Evolutionary conservation across 2,888 invertebrate genomes (phyloP).

Genomic region (Drosophila multiciliata): DNA sequence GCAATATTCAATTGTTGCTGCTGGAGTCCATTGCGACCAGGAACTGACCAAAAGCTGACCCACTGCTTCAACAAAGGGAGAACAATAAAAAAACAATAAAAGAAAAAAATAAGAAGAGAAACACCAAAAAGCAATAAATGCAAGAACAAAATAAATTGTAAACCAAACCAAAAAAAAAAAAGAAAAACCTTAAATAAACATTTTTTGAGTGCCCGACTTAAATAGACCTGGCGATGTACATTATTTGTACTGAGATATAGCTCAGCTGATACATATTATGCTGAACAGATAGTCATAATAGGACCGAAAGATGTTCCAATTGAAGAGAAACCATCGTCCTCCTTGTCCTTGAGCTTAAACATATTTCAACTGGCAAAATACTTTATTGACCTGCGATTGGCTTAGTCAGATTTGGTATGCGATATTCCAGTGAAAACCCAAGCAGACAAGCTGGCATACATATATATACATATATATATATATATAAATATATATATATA

Average conservation of each 20-base stretch:
- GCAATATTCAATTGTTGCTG: constrained; percentile 72
- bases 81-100: constrained; percentile 14
- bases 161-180: constrained; percentile 4
- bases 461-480: neutral
- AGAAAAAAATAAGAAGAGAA: neutral
- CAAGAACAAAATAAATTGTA: constrained; percentile 10
- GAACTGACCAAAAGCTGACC: constrained; percentile 21
- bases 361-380: neutral
- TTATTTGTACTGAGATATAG: neutral
- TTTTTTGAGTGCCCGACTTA: constrained; percentile 7
- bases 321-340: neutral
- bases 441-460: neutral
- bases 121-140: constrained; percentile 36
- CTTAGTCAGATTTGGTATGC: neutral
- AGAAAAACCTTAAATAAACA: constrained; percentile 16
- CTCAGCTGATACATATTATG: neutral
- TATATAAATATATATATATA: neutral
- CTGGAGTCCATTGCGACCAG: constrained; percentile 30
- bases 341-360: neutral
- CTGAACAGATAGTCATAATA: neutral
- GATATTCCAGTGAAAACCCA: neutral
- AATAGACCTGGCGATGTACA: neutral
- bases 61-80: constrained; percentile 11
- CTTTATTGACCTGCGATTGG: neutral
- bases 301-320: neutral